phyloP scores from a whole-genome alignment of 2,888 invertebrate species.

The Monochamus alternatus region DNA sequence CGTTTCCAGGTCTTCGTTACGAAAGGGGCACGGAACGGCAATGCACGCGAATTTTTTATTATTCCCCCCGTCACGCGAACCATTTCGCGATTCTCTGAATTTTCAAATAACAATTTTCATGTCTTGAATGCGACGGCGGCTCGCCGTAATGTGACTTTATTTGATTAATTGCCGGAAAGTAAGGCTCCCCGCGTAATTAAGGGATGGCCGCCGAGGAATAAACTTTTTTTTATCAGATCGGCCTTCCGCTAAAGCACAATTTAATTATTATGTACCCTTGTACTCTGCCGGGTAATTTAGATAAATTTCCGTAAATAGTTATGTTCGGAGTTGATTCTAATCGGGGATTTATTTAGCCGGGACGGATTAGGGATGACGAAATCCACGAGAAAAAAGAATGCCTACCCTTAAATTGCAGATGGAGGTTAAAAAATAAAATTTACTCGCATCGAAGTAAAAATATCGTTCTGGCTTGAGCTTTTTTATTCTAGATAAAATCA shows the following conservation, averaged over 20 bases:
- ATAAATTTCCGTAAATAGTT: slow-evolving; percentile 1
- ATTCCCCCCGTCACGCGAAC: slow-evolving; percentile 39
- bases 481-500: too few relatives aligned
- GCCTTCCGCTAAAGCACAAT: slow-evolving; percentile 31
- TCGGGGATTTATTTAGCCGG: not conserved
- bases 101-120: slow-evolving; percentile 36
- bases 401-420: too few relatives aligned
- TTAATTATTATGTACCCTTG: slow-evolving; percentile 30
- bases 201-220: slow-evolving; percentile 26
- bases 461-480: too few relatives aligned
- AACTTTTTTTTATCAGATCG: slow-evolving; percentile 37
- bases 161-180: slow-evolving; percentile 44
- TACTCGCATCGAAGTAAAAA: too few relatives aligned
- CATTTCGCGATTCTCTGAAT: slow-evolving; percentile 37
- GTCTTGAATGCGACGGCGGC: slow-evolving; percentile 21
- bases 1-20: slow-evolving; percentile 34
- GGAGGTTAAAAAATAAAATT: too few relatives aligned
- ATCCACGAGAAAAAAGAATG: too few relatives aligned
- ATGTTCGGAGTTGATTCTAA: not conserved
- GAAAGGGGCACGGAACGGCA: slow-evolving; percentile 37
- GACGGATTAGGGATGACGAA: too few relatives aligned
- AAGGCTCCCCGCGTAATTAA: slow-evolving; percentile 39
- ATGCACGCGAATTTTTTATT: slow-evolving; percentile 46
- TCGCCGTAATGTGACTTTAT: slow-evolving; percentile 38
- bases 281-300: not conserved